Evolutionary conservation across 2,797 vertebrate species (phyloP).

Genomic region (Alfaro cultratus): DNA sequence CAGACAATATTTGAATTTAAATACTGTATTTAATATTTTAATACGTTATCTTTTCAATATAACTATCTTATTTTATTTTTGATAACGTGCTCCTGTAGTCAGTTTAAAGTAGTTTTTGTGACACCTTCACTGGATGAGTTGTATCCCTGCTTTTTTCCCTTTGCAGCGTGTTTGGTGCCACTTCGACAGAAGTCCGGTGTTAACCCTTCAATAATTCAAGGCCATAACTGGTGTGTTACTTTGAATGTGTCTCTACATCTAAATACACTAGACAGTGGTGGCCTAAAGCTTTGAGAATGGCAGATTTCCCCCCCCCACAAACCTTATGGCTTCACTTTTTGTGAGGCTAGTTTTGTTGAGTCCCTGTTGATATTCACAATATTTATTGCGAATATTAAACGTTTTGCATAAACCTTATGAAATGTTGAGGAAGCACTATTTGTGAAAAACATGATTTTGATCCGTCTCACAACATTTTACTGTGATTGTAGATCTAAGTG

Average conservation of each 20-base stretch:
- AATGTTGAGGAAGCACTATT: neutral
- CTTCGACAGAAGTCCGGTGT: slow-evolving; percentile 50
- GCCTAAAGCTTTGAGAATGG: neutral
- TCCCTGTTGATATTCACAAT: neutral
- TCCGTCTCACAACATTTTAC: neutral
- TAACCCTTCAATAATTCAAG: slow-evolving; percentile 32
- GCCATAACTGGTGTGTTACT: slow-evolving; percentile 56
- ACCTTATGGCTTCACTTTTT: neutral
- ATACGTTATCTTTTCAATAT: neutral
- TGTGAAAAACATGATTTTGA: neutral
- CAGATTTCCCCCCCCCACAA: neutral
- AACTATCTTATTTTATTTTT: neutral
- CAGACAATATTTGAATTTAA: neutral
- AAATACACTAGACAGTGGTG: neutral
- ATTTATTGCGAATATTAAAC: neutral
- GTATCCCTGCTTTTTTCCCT: slow-evolving; percentile 9
- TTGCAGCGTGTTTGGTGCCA: slow-evolving; percentile 59
- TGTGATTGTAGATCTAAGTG: neutral
- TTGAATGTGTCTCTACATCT: neutral
- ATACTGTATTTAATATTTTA: neutral
- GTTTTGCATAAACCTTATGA: neutral
- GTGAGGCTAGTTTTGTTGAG: neutral
- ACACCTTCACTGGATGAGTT: neutral
- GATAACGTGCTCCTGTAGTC: neutral
- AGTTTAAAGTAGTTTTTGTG: neutral